Conservation (phyloP, 2,797 vertebrate genomes). For the Lagodon rhomboides region DNA sequence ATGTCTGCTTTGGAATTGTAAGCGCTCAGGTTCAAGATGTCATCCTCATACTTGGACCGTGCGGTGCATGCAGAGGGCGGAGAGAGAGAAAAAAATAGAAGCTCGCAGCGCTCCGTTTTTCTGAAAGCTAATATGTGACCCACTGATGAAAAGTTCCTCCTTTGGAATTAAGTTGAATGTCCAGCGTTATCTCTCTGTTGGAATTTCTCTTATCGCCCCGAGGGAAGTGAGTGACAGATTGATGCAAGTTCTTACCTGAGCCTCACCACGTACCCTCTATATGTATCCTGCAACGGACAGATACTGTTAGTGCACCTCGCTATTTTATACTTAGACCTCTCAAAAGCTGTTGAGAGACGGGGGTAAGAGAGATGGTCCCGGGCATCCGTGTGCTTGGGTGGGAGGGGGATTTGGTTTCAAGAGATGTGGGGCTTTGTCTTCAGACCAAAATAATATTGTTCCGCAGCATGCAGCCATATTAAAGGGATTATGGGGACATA, state of each 20-base stretch:
- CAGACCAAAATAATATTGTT: constrained; percentile 60
- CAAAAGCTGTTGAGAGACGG: constrained; percentile 93
- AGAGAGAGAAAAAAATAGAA: constrained; percentile 26
- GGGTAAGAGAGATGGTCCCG: constrained; percentile 85
- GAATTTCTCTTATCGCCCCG: constrained; percentile 90
- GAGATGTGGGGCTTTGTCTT: constrained; percentile 79
- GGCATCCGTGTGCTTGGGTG: constrained; percentile 87
- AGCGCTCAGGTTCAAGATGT: constrained; percentile 69
- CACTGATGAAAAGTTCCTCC: constrained; percentile 88
- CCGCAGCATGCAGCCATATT: constrained; percentile 39
- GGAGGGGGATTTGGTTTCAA: constrained; percentile 86
- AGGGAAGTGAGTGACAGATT: constrained; percentile 90
- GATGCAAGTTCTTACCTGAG: constrained; percentile 88
- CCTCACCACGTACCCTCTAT: constrained; percentile 84
- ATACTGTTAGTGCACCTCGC: constrained; percentile 87
- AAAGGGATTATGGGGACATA: constrained; percentile 27
- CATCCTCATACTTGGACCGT: constrained; percentile 59
- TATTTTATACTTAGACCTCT: constrained; percentile 89
- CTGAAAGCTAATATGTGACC: constrained; percentile 86
- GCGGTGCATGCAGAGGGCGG: constrained; percentile 54
- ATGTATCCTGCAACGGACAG: constrained; percentile 89
- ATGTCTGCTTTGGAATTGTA: constrained; percentile 71
- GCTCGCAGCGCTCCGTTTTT: constrained; percentile 72
- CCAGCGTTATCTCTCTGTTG: constrained; percentile 85
- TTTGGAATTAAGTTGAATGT: constrained; percentile 87